Conservation (phyloP, 2,113 vertebrate species). For the Aphyosemion australe region DNA sequence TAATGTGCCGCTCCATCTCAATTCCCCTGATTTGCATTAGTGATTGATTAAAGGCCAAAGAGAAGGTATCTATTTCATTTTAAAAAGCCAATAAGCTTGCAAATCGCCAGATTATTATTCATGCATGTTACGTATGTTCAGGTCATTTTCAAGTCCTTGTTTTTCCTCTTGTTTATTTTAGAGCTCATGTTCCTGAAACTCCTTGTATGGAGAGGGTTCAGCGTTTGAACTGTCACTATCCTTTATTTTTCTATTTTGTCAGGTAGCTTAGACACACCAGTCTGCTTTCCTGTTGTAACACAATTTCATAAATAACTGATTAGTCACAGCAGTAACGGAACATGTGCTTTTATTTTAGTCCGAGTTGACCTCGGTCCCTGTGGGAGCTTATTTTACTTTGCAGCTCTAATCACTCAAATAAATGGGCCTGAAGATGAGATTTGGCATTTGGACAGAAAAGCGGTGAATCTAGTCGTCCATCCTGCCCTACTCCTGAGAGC, state of each 20-base stretch:
- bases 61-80: constrained; percentile 34
- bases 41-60: constrained; percentile 48
- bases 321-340: constrained; percentile 9
- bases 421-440: constrained; percentile 58
- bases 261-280: not conserved
- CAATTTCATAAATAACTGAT: constrained; percentile 18
- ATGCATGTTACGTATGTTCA: not conserved
- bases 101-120: constrained; percentile 36
- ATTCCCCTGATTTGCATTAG: constrained; percentile 27
- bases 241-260: not conserved
- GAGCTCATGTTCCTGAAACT: constrained; percentile 8
- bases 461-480: constrained; percentile 36
- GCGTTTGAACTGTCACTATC: not conserved
- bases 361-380: constrained; percentile 31
- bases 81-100: constrained; percentile 27
- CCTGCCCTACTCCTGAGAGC: constrained; percentile 18
- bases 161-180: not conserved
- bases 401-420: constrained; percentile 46
- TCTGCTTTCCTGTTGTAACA: not conserved
- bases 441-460: constrained; percentile 50
- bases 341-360: constrained; percentile 27
- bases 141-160: not conserved
- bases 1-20: constrained; percentile 15
- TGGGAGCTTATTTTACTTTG: constrained; percentile 37
- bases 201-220: not conserved